These are phyloP conservation scores for Anneissia japonica DNA, from an alignment of 35 echinoderm and acorn worm genomes.

Conservation along the genomic window DNA sequence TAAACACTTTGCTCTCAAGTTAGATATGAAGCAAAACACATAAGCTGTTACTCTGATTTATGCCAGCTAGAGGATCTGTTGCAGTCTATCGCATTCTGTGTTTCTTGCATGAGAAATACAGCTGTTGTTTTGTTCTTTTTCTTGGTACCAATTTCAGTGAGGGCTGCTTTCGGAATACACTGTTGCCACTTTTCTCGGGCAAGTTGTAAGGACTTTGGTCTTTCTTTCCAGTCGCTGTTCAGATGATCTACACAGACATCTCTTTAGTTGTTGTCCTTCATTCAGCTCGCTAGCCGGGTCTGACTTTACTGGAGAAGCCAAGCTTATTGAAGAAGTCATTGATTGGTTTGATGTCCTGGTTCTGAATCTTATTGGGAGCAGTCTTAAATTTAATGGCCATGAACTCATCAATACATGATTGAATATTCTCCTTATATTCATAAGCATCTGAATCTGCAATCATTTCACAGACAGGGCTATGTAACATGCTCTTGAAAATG, in stretches of 20 bases:
- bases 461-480: too few relatives aligned
- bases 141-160: background rate
- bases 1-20: slow-evolving; percentile 14
- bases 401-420: background rate
- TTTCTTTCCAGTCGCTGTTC: slow-evolving; percentile 13
- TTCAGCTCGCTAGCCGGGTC: background rate
- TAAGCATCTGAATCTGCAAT: slow-evolving; percentile 3
- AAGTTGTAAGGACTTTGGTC: slow-evolving; percentile 42
- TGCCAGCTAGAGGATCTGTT: slow-evolving; percentile 35
- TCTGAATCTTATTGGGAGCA: too few relatives aligned
- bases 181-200: slow-evolving; percentile 47
- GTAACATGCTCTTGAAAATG: too few relatives aligned
- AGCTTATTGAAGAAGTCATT: background rate
- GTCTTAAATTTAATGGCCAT: background rate
- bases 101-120: background rate
- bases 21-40: slow-evolving; percentile 43
- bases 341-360: background rate
- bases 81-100: slow-evolving; percentile 28
- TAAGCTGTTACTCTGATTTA: slow-evolving; percentile 61
- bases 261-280: background rate
- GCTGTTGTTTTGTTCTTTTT: background rate
- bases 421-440: background rate
- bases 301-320: background rate
- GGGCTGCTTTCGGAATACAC: background rate
- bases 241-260: too few relatives aligned